Conservation (phyloP, 2,888 invertebrate species). For the Geophilus truncorum region DNA sequence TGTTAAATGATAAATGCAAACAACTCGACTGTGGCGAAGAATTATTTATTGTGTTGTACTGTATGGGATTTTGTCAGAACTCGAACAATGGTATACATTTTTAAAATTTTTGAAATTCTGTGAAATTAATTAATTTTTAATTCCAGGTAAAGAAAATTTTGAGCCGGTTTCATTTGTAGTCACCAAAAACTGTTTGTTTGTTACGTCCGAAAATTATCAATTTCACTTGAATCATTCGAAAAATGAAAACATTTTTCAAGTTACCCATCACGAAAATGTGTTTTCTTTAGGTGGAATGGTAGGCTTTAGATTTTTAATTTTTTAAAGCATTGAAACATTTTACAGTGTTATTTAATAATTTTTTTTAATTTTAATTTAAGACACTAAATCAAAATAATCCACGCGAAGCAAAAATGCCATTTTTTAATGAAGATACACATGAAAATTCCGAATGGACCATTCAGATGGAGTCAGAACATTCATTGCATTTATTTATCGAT, state of each 20-base stretch:
- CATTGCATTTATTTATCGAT: constrained; percentile 31
- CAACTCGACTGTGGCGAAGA: not conserved
- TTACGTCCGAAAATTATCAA: not conserved
- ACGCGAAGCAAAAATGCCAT: constrained; percentile 30
- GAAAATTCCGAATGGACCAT: constrained; percentile 31
- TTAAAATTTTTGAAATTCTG: not conserved
- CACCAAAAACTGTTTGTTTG: not conserved
- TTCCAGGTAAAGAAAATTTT: not conserved
- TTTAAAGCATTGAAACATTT: not conserved
- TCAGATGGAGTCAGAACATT: constrained; percentile 30
- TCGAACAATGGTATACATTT: not conserved
- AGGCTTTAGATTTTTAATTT: no score
- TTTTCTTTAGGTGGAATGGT: not conserved
- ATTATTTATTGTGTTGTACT: not conserved
- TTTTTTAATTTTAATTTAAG: not conserved
- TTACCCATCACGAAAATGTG: not conserved
- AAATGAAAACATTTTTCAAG: not conserved
- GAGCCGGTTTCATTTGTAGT: constrained; percentile 13
- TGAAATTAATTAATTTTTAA: not conserved
- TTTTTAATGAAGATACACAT: constrained; percentile 34
- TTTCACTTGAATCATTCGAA: not conserved
- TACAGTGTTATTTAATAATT: not conserved
- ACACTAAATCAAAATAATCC: not conserved
- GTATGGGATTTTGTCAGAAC: not conserved
- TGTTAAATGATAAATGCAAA: not conserved